Conservation (phyloP, 64 coral and sea anemone genomes). For the Stylophora pistillata region DNA sequence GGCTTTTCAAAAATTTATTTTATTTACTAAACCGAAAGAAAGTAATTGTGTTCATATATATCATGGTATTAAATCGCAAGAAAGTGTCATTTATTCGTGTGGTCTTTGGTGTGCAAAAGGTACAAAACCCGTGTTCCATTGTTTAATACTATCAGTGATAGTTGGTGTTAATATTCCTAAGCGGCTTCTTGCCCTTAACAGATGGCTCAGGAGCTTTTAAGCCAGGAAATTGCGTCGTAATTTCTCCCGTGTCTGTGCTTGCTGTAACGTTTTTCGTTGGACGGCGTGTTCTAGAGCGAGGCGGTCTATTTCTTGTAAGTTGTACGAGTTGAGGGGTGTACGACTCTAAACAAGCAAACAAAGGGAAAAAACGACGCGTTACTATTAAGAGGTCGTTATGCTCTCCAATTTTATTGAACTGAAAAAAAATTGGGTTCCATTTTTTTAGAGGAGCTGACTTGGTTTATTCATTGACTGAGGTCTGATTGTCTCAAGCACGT, state of each 20-base stretch:
- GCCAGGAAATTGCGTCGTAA: too few relatives aligned
- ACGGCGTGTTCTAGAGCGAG: not conserved
- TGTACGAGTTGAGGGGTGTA: not conserved
- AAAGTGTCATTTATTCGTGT: too few relatives aligned
- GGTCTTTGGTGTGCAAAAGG: not conserved
- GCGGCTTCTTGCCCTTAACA: not conserved
- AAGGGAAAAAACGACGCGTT: too few relatives aligned
- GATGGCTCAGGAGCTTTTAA: not conserved
- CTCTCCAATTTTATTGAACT: too few relatives aligned
- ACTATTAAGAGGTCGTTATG: too few relatives aligned
- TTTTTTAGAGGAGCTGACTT: too few relatives aligned
- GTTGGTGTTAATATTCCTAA: too few relatives aligned
- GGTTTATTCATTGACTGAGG: too few relatives aligned
- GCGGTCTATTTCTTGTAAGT: not conserved
- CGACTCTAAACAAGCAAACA: not conserved
- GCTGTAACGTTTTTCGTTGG: not conserved
- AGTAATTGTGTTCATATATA: not conserved
- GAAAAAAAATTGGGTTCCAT: too few relatives aligned
- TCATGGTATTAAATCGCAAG: not conserved
- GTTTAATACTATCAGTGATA: not conserved
- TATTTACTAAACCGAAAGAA: not conserved
- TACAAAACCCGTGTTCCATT: too few relatives aligned
- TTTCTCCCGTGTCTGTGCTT: not conserved
- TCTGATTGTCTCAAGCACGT: too few relatives aligned
- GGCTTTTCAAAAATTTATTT: not conserved